Percentiles rank a stretch among this genome's conserved stretches.
phyloP scores from a whole-genome alignment of 2,888 invertebrate genomes.

The Petrolisthes cinctipes region DNA sequence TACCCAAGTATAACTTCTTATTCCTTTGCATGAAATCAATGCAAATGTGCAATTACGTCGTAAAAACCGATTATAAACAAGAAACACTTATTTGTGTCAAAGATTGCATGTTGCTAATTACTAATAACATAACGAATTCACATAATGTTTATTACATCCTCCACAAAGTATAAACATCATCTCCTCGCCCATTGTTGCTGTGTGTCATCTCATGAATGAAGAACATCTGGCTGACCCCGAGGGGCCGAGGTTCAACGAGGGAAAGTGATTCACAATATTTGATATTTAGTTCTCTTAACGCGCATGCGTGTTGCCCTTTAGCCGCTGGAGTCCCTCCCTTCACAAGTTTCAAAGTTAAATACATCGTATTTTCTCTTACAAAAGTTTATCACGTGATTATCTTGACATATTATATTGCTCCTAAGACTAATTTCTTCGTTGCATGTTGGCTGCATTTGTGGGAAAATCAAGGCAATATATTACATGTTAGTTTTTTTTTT shows the following conservation, averaged over 20 bases:
- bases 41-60: no score
- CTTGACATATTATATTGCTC: neutral
- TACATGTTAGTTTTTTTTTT: neutral
- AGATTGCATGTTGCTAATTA: no score
- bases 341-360: neutral
- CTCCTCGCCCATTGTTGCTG: neutral
- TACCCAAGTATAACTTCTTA: no score
- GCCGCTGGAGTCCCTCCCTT: neutral
- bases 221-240: neutral
- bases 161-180: no score
- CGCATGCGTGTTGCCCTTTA: constrained; percentile 11
- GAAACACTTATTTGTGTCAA: no score
- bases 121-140: no score
- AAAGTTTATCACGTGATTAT: neutral
- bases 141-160: no score
- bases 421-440: neutral
- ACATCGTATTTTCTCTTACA: neutral
- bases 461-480: neutral
- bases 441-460: neutral
- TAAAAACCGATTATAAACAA: no score
- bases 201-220: constrained; percentile 1
- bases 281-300: neutral
- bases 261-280: constrained; percentile 15
- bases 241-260: neutral
- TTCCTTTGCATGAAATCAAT: no score